Evolutionary conservation across 2,888 invertebrate species (phyloP).

Genomic region (Argyra leucocephala): DNA sequence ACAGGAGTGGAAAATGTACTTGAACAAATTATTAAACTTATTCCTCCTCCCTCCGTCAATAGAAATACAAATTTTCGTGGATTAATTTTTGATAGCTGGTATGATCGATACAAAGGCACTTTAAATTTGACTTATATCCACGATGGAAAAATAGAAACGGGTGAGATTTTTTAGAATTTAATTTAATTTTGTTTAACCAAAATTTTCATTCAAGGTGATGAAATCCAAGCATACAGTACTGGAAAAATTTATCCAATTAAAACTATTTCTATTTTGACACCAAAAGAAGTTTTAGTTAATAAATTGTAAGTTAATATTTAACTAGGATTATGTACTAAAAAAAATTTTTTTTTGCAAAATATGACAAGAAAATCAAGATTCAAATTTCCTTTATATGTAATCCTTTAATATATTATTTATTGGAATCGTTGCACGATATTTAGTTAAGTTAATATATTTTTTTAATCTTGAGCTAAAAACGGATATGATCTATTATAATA

Average conservation of each 20-base stretch:
- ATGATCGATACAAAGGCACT: slow-evolving; percentile 76
- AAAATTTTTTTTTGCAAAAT: not conserved
- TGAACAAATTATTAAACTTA: slow-evolving; percentile 62
- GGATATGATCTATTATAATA: too few species aligned
- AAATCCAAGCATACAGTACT: slow-evolving; percentile 61
- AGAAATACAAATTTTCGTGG: slow-evolving; percentile 60
- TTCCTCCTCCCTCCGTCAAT: slow-evolving; percentile 63
- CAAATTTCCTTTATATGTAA: too few species aligned
- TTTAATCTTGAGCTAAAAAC: too few species aligned
- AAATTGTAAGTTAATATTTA: slow-evolving; percentile 46
- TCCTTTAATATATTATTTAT: too few species aligned
- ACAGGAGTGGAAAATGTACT: slow-evolving; percentile 70
- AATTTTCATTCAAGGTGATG: slow-evolving; percentile 49
- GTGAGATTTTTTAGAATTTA: not conserved
- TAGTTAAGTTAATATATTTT: too few species aligned
- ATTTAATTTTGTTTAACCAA: not conserved
- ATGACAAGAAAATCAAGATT: not conserved
- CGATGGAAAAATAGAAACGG: slow-evolving; percentile 63
- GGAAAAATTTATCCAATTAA: slow-evolving; percentile 69
- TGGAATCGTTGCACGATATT: too few species aligned
- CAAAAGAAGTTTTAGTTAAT: slow-evolving; percentile 57
- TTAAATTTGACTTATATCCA: slow-evolving; percentile 66
- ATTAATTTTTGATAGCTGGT: slow-evolving; percentile 89
- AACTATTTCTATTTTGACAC: slow-evolving; percentile 68
- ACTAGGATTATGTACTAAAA: not conserved